Evolutionary conservation across 92 coral and sea anemone species (phyloP).

Genomic region (Palythoa grandis): DNA sequence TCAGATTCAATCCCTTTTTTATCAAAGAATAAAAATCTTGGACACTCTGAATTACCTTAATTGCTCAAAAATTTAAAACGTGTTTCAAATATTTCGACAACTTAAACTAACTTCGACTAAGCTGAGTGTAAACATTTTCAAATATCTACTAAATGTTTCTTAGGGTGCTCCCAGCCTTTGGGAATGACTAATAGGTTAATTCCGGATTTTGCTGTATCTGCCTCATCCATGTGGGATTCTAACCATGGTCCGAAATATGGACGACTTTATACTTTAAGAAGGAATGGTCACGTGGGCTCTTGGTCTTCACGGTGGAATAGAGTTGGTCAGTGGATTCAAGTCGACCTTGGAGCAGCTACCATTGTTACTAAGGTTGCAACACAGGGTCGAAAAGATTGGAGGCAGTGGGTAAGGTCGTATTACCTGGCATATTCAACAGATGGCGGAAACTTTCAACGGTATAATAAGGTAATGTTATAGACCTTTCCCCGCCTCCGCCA

Average conservation of each 20-base stretch:
- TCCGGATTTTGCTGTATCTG: conserved; percentile 5
- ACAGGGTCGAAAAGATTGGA: neutral
- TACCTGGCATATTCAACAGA: conserved; percentile 1
- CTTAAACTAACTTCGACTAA: no score
- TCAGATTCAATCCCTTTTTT: no score
- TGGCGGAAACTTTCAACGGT: conserved; percentile 4
- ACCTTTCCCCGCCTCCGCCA: no score
- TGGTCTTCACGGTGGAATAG: conserved; percentile 11
- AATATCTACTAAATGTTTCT: neutral
- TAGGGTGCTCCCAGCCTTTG: neutral
- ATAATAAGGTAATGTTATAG: neutral
- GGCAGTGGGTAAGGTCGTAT: neutral
- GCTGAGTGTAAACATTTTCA: no score
- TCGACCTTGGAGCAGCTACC: neutral
- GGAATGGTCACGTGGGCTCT: neutral
- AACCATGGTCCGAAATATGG: conserved; percentile 14
- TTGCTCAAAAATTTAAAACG: no score
- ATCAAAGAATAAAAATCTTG: no score
- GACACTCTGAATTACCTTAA: no score
- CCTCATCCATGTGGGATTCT: conserved; percentile 34
- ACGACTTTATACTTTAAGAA: neutral
- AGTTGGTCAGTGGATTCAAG: conserved; percentile 30
- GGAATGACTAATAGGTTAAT: conserved; percentile 20
- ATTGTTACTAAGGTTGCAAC: neutral
- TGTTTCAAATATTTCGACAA: no score